Evolutionary conservation across 2,113 vertebrate species (phyloP).

Genomic region (Lethenteron camtschaticum): DNA sequence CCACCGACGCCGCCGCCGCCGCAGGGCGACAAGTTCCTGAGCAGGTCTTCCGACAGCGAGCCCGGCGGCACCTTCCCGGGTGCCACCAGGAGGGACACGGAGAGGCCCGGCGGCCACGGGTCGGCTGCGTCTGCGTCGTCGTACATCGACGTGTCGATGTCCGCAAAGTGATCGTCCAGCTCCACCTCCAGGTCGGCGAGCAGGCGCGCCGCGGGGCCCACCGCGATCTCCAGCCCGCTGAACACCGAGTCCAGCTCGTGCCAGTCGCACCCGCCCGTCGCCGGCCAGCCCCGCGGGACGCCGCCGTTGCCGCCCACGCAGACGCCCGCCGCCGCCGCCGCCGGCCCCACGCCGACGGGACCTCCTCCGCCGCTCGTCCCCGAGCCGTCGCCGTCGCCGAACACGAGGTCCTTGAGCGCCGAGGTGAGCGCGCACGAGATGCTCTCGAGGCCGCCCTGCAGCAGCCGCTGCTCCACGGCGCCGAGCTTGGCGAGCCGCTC

Average conservation of each 20-base stretch:
- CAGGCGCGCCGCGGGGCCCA: slow-evolving; percentile 25
- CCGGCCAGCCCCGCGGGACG: too few species aligned
- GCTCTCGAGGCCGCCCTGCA: slow-evolving; percentile 17
- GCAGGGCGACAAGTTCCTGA: slow-evolving; percentile 12
- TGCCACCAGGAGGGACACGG: background rate
- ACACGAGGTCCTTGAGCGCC: slow-evolving; percentile 22
- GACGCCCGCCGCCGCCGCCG: too few species aligned
- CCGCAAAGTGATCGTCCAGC: slow-evolving; percentile 36
- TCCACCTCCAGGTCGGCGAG: slow-evolving; percentile 17
- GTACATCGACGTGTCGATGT: slow-evolving; percentile 36
- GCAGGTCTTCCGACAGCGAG: slow-evolving; percentile 13
- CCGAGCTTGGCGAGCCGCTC: slow-evolving; percentile 10
- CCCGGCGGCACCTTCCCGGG: slow-evolving; percentile 16
- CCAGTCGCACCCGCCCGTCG: too few species aligned
- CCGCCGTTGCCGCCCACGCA: too few species aligned
- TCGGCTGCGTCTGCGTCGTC: slow-evolving; percentile 23
- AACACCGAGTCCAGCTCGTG: slow-evolving; percentile 27
- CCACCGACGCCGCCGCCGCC: slow-evolving; percentile 13
- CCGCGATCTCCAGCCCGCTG: slow-evolving; percentile 19
- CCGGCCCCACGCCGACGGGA: too few species aligned
- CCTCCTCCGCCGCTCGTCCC: too few species aligned
- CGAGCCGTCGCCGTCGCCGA: too few species aligned
- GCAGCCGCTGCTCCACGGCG: slow-evolving; percentile 8
- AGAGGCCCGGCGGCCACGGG: slow-evolving; percentile 9
- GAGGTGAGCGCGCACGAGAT: slow-evolving; percentile 23